Conservation (phyloP, 2,113 vertebrate species). For the human region GRCh38 chr7:85058001-85058500, state of each 20-base stretch:
- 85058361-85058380: not conserved
- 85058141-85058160: not conserved
- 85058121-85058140: not conserved
- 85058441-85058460: not conserved
- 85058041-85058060: not conserved
- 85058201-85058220: not conserved
- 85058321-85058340: not conserved
- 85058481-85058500: no score
- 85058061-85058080: not conserved
- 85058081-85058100: not conserved
- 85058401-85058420: not conserved
- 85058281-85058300: not conserved
- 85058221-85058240: not conserved
- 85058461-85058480: not conserved
- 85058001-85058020: not conserved
- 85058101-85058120: not conserved
- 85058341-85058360: not conserved
- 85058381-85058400: not conserved
- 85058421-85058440: not conserved
- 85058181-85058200: not conserved
- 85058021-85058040: not conserved
- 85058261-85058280: not conserved
- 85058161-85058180: not conserved
- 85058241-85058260: not conserved
- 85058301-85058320: not conserved